Evolutionary conservation across 2,113 vertebrate species (phyloP).

Genomic region (Sceloporus undulatus): DNA sequence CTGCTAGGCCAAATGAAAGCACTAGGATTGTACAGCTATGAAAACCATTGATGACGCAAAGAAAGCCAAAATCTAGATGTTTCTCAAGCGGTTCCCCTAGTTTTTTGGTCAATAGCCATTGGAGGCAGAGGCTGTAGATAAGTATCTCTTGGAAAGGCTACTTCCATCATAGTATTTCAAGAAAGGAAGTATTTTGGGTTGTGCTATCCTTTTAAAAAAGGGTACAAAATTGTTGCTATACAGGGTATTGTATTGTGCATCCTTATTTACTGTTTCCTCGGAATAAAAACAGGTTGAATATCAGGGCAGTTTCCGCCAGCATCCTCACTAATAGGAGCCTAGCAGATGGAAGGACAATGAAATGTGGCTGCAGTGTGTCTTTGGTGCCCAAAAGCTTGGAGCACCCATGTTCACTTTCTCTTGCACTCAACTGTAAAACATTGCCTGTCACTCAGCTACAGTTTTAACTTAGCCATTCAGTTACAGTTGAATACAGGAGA

Average conservation of each 20-base stretch:
- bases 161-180: neutral
- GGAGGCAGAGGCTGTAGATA: neutral
- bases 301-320: neutral
- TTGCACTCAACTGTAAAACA: neutral
- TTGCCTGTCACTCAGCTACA: neutral
- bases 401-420: too few species aligned
- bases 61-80: neutral
- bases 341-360: too few species aligned
- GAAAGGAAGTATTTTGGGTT: conserved; percentile 10
- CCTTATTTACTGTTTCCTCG: too few species aligned
- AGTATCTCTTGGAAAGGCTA: neutral
- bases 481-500: neutral
- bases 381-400: neutral
- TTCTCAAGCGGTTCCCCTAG: too few species aligned
- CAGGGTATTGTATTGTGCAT: too few species aligned
- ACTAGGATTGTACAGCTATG: neutral
- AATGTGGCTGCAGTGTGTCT: neutral
- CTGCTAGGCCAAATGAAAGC: neutral
- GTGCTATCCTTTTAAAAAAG: neutral
- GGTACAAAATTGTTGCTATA: neutral
- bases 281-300: too few species aligned
- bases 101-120: neutral
- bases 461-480: neutral
- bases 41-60: neutral
- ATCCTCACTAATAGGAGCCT: neutral